These are phyloP conservation scores for Amyelois transitella DNA, from an alignment of 1,140 invertebrate genomes.

Conservation along the genomic window DNA sequence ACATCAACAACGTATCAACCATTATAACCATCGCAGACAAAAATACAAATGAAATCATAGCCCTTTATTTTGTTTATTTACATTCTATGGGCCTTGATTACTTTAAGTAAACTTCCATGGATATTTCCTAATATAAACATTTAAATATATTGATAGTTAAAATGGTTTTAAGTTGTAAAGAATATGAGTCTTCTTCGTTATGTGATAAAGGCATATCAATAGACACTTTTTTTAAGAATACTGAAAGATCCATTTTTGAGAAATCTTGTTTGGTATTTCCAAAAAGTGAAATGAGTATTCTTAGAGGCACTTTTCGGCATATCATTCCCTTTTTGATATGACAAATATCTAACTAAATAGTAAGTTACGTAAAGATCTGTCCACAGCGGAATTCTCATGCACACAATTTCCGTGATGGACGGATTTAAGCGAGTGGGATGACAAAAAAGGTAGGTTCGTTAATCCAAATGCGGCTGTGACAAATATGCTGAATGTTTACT, in stretches of 20 bases:
- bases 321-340: too few relatives aligned
- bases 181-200: too few relatives aligned
- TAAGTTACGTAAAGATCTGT: too few relatives aligned
- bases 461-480: constrained; percentile 30
- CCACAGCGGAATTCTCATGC: too few relatives aligned
- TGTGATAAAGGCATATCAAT: too few relatives aligned
- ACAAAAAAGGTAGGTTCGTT: constrained; percentile 36
- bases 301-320: too few relatives aligned
- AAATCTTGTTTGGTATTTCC: too few relatives aligned
- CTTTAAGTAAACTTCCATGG: constrained; percentile 23
- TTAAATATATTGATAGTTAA: constrained; percentile 2
- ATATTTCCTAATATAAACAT: neutral
- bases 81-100: constrained; percentile 36
- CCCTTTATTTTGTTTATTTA: constrained; percentile 52
- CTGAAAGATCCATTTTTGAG: too few relatives aligned
- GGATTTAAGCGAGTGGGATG: constrained; percentile 10
- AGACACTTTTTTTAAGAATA: too few relatives aligned
- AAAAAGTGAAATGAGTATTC: too few relatives aligned
- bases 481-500: constrained; percentile 61
- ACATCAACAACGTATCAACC: constrained; percentile 59
- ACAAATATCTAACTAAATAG: too few relatives aligned
- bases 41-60: constrained; percentile 30
- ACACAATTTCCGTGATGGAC: too few relatives aligned
- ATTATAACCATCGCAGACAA: constrained; percentile 39
- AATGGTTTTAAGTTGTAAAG: constrained; percentile 7